Base-by-base conservation (phyloP, 2,888 invertebrate genomes). In the Yponomeuta cagnagella region DNA sequence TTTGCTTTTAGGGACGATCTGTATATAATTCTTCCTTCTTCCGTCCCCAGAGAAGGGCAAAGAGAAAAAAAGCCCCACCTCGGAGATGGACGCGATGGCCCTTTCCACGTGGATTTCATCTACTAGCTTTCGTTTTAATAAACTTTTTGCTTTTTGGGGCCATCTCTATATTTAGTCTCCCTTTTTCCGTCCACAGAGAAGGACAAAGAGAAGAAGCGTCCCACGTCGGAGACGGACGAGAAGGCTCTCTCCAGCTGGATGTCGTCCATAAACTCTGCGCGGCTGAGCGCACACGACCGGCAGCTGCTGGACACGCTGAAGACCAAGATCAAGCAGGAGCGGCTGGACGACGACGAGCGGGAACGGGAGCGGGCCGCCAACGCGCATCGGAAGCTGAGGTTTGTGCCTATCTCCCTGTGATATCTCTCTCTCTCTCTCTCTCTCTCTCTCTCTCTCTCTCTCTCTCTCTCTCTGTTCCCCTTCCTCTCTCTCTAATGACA, bases 231-330 rank as follows among this genome's bases (percentile, higher is more conserved):
- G 23, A 4, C 43, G 3, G 64, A 94, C 80, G 94, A 94, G 79
- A 80, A 91, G 78, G 79, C 91, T 43, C 77, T 93, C 31, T 87
- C 91, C 1, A 93, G 93, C 72, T 94, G 94, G 94, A 93, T 93
- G 84, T 89, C 93, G 0, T 78, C 81, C 5, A 82, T 89, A 70
- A 90, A 93, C 63, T 85, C 90, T 74, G 93, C 94, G 63, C 86
- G 93, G 2, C 92, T 94, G 64, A 93, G 92, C 71, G 93, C 93
- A 4, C 92, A 87, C 69, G 94, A 94, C 74, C 88, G 93, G 73
- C 93, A 93, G 75, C 82, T 94, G 10, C 78, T 94, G 8, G 93
- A 94, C 74, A 92, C 89, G 63, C 82, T 93, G 33, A 93, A 90
- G 74, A 86, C 78, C 76, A 89, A 80, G 73, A 75, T 78, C 70